phyloP scores from a whole-genome alignment of 35 echinoderm and acorn worm species.

The Strongylocentrotus purpuratus region DNA sequence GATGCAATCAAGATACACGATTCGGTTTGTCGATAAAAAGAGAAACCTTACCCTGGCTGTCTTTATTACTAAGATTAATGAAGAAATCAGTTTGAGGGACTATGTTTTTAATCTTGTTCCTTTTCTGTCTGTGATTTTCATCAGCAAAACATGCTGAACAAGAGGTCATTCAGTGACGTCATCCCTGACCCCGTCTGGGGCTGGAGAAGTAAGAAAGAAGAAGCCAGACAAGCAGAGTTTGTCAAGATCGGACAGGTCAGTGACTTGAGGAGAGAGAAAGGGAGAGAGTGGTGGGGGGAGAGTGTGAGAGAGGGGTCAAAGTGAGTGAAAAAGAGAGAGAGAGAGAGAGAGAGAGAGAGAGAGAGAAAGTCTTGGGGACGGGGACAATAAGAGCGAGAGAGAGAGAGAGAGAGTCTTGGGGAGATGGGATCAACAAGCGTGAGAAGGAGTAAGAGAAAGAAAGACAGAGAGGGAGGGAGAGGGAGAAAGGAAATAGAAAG shows the following conservation, averaged over 20 bases:
- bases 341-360: not conserved
- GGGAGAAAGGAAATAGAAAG: too few relatives aligned
- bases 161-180: slow-evolving; percentile 98
- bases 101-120: not conserved
- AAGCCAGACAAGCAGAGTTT: slow-evolving; percentile 82
- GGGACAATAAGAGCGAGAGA: too few relatives aligned
- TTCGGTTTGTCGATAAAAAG: too few relatives aligned
- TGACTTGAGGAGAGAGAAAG: not conserved
- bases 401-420: not conserved
- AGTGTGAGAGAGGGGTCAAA: not conserved
- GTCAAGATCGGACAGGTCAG: slow-evolving; percentile 90
- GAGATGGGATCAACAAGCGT: not conserved
- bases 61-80: too few relatives aligned
- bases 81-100: not conserved
- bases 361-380: too few relatives aligned
- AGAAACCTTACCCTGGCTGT: not conserved
- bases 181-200: slow-evolving; percentile 92
- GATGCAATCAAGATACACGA: too few relatives aligned
- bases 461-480: too few relatives aligned
- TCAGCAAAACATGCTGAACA: slow-evolving; percentile 96
- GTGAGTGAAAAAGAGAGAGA: not conserved
- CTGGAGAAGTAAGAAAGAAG: slow-evolving; percentile 96
- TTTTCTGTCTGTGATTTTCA: slow-evolving; percentile 44
- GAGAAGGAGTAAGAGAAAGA: not conserved
- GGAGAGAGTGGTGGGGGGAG: not conserved